These are phyloP conservation scores for Stegodyphus mimosarum DNA, from an alignment of 1,140 invertebrate genomes.

Conservation along the genomic window DNA sequence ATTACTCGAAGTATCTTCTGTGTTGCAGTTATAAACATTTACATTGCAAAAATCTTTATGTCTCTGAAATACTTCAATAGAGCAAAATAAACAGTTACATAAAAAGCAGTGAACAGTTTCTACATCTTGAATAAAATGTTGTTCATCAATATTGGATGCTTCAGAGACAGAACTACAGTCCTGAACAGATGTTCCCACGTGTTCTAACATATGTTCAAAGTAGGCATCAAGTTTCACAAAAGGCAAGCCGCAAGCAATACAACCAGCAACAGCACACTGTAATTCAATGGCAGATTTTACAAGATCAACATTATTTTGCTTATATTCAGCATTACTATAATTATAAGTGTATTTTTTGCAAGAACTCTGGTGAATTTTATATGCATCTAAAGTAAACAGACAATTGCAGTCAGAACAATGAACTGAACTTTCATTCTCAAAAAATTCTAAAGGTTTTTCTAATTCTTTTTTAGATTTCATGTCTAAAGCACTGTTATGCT, in stretches of 20 bases:
- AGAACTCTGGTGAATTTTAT: neutral
- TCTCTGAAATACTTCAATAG: neutral
- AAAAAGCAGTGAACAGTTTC: neutral
- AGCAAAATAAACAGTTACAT: conserved; percentile 36
- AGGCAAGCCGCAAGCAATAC: conserved; percentile 1
- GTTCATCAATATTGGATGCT: neutral
- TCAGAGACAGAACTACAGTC: neutral
- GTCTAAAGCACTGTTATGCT: neutral
- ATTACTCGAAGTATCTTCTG: neutral
- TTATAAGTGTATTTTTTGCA: neutral
- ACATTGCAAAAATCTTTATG: conserved; percentile 11
- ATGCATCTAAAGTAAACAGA: conserved; percentile 8
- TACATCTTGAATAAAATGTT: neutral
- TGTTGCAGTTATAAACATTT: neutral
- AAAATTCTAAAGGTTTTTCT: neutral
- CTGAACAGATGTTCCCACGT: neutral
- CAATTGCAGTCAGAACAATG: conserved; percentile 1
- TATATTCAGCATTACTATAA: neutral
- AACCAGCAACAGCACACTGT: conserved; percentile 6
- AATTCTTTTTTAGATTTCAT: neutral
- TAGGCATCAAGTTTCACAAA: neutral
- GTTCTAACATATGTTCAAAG: conserved; percentile 12
- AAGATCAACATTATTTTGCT: neutral
- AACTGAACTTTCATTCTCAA: neutral
- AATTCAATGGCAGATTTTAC: conserved; percentile 18